A percentile compares a stretch with the other conserved stretches of the same genome.
These are phyloP conservation scores for Hofmannophila pseudospretella DNA, from an alignment of 2,888 invertebrate genomes.

Conservation along the genomic window DNA sequence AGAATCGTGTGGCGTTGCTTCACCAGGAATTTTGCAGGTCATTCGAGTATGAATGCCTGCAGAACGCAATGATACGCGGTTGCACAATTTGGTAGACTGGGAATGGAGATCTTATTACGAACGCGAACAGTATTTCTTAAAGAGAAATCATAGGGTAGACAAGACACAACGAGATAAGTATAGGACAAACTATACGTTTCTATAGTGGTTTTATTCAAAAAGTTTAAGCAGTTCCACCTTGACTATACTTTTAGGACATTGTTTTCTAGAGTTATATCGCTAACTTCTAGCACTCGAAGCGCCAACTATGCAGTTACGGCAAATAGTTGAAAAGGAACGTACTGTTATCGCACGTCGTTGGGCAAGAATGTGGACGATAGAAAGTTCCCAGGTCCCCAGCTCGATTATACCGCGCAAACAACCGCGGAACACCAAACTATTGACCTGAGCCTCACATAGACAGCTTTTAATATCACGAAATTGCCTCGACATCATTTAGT, in stretches of 20 bases:
- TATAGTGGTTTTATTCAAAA: no score
- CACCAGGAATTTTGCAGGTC: constrained; percentile 46
- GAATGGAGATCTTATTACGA: no score
- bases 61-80: constrained; percentile 27
- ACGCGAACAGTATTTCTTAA: no score
- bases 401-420: constrained; percentile 59
- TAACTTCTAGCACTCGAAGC: constrained; percentile 7
- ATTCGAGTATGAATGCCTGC: constrained; percentile 44
- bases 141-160: no score
- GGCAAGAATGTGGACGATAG: constrained; percentile 58
- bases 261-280: no score
- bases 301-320: constrained; percentile 42
- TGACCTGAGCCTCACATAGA: constrained; percentile 66
- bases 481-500: constrained; percentile 73
- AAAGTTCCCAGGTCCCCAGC: constrained; percentile 41
- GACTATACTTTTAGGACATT: no score
- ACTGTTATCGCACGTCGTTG: constrained; percentile 61
- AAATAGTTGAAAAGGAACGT: constrained; percentile 61
- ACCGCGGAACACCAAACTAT: constrained; percentile 62
- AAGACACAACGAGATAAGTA: no score
- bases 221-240: no score
- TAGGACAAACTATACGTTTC: no score
- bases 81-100: constrained; percentile 1
- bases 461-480: constrained; percentile 73
- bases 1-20: constrained; percentile 38